Conservation (phyloP, 2,888 invertebrate species). For the Ommatoiulus sabulosus region DNA sequence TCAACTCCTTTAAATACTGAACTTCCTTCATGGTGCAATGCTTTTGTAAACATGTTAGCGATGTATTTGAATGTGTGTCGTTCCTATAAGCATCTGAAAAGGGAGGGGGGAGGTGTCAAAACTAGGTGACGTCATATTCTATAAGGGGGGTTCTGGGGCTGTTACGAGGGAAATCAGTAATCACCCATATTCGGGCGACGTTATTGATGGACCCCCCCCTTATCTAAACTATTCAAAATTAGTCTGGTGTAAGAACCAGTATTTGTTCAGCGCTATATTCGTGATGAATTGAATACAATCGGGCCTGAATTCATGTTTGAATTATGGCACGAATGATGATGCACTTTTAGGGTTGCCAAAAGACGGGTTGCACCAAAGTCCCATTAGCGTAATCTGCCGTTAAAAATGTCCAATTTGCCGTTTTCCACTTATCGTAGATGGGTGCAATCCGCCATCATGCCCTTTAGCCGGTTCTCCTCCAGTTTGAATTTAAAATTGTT, state of each 20-base stretch:
- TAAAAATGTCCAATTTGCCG: too few species aligned
- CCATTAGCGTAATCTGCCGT: too few species aligned
- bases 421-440: too few species aligned
- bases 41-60: slow-evolving; percentile 3
- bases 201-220: background rate
- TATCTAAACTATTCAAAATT: background rate
- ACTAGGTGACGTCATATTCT: background rate
- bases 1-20: background rate
- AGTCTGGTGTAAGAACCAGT: background rate
- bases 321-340: too few species aligned
- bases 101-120: background rate
- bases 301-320: too few species aligned
- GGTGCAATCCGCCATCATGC: background rate
- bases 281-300: background rate
- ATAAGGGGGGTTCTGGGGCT: background rate
- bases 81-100: background rate
- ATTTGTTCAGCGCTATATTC: too few species aligned
- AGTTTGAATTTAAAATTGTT: slow-evolving; percentile 19
- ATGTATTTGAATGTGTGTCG: background rate
- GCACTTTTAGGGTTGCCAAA: too few species aligned
- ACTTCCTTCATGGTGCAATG: background rate
- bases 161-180: background rate
- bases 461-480: background rate
- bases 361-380: background rate
- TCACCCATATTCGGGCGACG: background rate